Base-by-base conservation (phyloP, 2,888 invertebrate species). In the Andrena minutula region DNA sequence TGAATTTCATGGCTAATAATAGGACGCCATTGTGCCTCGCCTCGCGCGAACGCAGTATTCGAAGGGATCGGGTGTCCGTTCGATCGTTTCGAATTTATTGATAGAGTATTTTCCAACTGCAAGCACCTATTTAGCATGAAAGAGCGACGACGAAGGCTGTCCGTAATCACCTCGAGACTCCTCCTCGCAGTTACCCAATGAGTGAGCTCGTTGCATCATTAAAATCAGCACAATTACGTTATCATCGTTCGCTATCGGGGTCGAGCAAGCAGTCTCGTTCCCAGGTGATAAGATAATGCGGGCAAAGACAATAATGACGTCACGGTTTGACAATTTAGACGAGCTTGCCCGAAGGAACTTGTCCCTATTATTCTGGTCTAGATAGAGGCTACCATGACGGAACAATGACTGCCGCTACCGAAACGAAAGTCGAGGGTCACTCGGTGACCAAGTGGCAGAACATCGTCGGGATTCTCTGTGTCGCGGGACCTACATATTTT, bases 341-440 rank as follows among this genome's bases (percentile, higher is more conserved):
- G 8, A 53, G 20, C 47, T 73, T 53, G 35, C 58, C 53, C 35
- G 35, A 73, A 82, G 79, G 77, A 79, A 84, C 68, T 74, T 75
- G 74, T 78, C 47, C 76, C 74, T 53, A 76, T 88, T 86, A 88
- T 83, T 83, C 86, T 78, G 79, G 79, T 75, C 76, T 79, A 82
- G 71, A 89, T 86, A 83, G 86, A 82, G 78, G 70, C 71, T 60
- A 75, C 78, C 82, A 80, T 80, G 49, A 41, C 73, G 60, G 70
- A 53, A 81, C 66, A 73, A 77, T 75, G 74, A 72, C 53, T 69
- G 35, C 76, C 72, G 70, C 78, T 85, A 85, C 84, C 84, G 86
- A 76, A 56, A 68, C 75, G 77, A 82, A 76, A 69, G 79, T 75
- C 64, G 49, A 2, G 32, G 77, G 65, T 84, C 78, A 75, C 61